Conservation (phyloP, 2,888 invertebrate species). For the Saturnia pavonia region DNA sequence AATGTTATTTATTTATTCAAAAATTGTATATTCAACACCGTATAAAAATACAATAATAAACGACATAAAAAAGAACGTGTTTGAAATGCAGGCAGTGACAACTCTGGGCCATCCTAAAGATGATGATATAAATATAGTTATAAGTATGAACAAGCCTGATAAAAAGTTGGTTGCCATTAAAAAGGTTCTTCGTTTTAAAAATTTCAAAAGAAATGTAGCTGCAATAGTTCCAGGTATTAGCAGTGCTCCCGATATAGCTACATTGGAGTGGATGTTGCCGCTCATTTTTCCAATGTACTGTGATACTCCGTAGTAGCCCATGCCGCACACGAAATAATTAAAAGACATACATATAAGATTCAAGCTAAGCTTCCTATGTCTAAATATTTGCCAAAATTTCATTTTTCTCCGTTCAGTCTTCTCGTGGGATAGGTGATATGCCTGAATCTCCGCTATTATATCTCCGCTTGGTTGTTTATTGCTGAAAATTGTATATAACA, state of each 20-base stretch:
- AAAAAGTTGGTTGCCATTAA: constrained; percentile 79
- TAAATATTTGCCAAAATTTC: constrained; percentile 61
- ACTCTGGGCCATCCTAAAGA: constrained; percentile 71
- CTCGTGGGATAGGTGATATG: constrained; percentile 35
- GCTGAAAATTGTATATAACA: constrained; percentile 42
- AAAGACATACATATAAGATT: constrained; percentile 85
- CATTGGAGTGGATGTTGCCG: constrained; percentile 89
- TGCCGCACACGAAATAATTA: constrained; percentile 89
- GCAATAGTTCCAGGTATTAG: constrained; percentile 84
- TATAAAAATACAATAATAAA: constrained; percentile 92
- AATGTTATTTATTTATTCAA: no score
- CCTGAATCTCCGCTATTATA: constrained; percentile 52
- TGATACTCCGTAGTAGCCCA: constrained; percentile 92
- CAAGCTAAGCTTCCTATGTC: constrained; percentile 74
- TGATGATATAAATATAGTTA: constrained; percentile 47
- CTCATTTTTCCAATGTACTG: constrained; percentile 89
- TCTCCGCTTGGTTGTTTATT: constrained; percentile 41
- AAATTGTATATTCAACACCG: constrained; percentile 87
- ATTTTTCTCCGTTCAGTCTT: constrained; percentile 34
- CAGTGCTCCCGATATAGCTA: constrained; percentile 86
- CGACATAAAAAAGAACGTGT: constrained; percentile 89
- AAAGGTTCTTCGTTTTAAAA: constrained; percentile 83
- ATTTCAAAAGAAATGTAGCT: constrained; percentile 81
- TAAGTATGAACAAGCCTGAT: constrained; percentile 59
- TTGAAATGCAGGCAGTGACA: constrained; percentile 85